Base-by-base conservation (phyloP, 2,888 invertebrate genomes). In the Ernsta delagoae region DNA sequence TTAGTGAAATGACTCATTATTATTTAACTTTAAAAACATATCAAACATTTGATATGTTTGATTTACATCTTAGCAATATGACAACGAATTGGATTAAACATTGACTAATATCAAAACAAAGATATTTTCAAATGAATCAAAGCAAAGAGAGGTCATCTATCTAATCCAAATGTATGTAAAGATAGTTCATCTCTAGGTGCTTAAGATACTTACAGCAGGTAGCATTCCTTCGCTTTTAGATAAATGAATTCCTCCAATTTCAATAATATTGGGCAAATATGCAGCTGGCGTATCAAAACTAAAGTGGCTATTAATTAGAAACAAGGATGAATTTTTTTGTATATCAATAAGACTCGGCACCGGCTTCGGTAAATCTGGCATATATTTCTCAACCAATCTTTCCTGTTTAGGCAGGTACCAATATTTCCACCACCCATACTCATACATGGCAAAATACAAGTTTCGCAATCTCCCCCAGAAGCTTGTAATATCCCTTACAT, bases 161-260 rank as follows among this genome's bases (percentile, higher is more conserved):
- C 16, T 16, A 16, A 16, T 16, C 1, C 16, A 16, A 16, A 16
- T n/a, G 16, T 1, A 16, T 16, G 1, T 1, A 16, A 16, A 16
- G 0, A 16, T 16, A 16, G 1, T n/a, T n/a, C 0, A 16, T 16
- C 16, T 16, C 16, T 16, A 16, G 16, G 16, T 16, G 16, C 16
- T 16, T 16, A 0, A 41, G 16, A 24, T 24, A 53, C 53, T 65
- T 73, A 91, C 92, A 75, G 81, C 65, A 5, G 90, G 87, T 41
- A 90, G 80, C 50, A 81, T 75, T 0, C 71, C 75, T 53, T 83
- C 79, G 70, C 82, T 85, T 48, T 81, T 78, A 39, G 80, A 83
- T 1, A 93, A 78, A 79, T 95, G 95, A 36, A 91, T 78, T 56
- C 95, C 95, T 36, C 95, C 95, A 59, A 95, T 89, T 76, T 95